Evolutionary conservation across 2,797 vertebrate species (phyloP), one percentile per base, ranked within the genome.

Genomic region (Hippocampus kuda): DNA sequence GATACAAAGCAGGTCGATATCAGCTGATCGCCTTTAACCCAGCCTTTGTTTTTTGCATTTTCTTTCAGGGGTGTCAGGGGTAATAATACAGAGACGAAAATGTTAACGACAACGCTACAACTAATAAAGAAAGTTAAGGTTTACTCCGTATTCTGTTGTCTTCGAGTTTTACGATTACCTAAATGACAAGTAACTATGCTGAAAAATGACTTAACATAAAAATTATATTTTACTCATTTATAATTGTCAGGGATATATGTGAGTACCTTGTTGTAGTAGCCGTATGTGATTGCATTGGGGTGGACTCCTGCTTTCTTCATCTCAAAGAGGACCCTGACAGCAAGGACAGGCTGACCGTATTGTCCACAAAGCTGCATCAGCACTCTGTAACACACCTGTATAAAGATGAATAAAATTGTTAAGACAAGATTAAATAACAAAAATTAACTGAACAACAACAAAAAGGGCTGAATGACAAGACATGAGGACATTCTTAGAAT

Each of bases 361-460:
- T 98, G 96, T 18, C 97, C 96, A 70, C 97, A 98, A 27, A 99
- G 91, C 79, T 99, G 96, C 97, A 99, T 99, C 22, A 99, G 90
- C 0, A 98, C 94, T 46, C 97, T 89, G 84, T 98, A 99, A 82
- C 97, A 99, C 2, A 99, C 97, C 96, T 98, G 73, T 0, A 27
- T 24, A 30, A 51, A 27, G 41, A 16, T 65, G 3, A 51, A 49
- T 15, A 66, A 15, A 66, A 66, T 16, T 44, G 9, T 42, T 42
- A 44, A 4, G 3, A 6, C n/a, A 63, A 16, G 9, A 30, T 27
- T 12, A 59, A 59, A 30, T 30, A 56, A 56, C 15, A 5, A 59
- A 30, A 59, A 1, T 59, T 13, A 4, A 59, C 12, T 59, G 56
- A 57, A 34, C 27, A 30, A 7, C 49, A 5, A n/a, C n/a, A n/a